These are phyloP conservation scores for Melanotaenia maccullochi DNA, from an alignment of 2,797 vertebrate genomes.

Conservation along the genomic window DNA sequence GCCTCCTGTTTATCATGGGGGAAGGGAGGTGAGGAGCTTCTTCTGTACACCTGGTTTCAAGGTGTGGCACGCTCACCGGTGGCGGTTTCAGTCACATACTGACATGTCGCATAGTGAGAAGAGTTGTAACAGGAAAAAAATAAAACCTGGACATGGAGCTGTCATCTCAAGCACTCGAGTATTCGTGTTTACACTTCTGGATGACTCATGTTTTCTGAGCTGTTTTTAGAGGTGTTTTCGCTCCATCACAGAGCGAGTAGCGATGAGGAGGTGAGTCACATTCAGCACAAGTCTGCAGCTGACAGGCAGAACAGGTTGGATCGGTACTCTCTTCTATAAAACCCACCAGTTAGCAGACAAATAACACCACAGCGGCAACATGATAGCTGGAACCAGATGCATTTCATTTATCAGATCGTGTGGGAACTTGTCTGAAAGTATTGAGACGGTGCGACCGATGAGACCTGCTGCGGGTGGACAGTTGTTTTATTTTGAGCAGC, in stretches of 20 bases:
- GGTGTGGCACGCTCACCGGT: conserved; percentile 67
- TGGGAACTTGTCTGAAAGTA: conserved; percentile 42
- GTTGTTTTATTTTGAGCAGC: conserved; percentile 7
- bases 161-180: background rate
- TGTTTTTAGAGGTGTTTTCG: conserved; percentile 21
- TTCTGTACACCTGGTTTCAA: conserved; percentile 69
- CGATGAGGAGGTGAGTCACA: conserved; percentile 15
- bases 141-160: background rate
- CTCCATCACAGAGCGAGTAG: background rate
- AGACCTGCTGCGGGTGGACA: conserved; percentile 1
- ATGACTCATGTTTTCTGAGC: conserved; percentile 16
- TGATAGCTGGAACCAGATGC: conserved; percentile 30
- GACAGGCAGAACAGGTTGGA: conserved; percentile 60
- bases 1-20: conserved; percentile 35
- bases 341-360: background rate
- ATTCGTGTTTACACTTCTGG: conserved; percentile 18
- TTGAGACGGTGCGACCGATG: conserved; percentile 11
- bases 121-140: background rate
- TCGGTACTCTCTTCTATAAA: conserved; percentile 11
- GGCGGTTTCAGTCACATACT: conserved; percentile 34
- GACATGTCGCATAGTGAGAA: background rate
- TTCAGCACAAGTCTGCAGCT: background rate
- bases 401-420: background rate
- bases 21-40: conserved; percentile 41
- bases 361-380: conserved; percentile 23